A percentile compares a stretch with the other conserved stretches of the same genome.
Evolutionary conservation across 2,113 vertebrate genomes (phyloP).

Genomic region (Loxodonta africana): DNA sequence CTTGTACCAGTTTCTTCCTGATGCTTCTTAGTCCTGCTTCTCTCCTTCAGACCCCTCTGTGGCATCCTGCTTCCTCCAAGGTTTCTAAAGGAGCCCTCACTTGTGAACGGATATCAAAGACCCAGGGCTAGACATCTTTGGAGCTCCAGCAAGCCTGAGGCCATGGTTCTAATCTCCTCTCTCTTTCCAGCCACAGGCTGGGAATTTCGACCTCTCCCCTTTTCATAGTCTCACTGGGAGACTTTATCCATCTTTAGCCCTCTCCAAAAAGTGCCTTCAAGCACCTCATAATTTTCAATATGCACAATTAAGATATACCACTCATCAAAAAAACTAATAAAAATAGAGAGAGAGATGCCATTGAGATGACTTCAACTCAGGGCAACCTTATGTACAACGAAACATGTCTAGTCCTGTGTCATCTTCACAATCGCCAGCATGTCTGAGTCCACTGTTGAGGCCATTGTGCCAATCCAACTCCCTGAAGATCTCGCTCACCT

Average conservation of each 20-base stretch:
- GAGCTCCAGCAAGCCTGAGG: neutral
- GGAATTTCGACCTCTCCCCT: neutral
- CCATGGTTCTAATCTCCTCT: neutral
- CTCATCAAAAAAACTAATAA: neutral
- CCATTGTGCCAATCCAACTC: neutral
- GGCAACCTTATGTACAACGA: neutral
- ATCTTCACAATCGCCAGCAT: neutral
- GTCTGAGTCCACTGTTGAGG: neutral
- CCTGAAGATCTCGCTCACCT: neutral
- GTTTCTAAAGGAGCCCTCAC: neutral
- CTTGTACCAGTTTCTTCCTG: neutral
- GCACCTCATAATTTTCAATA: neutral
- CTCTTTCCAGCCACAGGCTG: neutral
- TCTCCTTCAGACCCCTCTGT: neutral
- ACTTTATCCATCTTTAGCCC: neutral
- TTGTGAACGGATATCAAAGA: neutral
- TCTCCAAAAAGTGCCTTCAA: conserved; percentile 31
- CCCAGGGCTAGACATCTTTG: neutral
- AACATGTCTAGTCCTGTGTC: neutral
- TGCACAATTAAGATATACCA: neutral
- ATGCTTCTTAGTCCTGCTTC: neutral
- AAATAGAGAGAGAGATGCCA: neutral
- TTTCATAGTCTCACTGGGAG: neutral
- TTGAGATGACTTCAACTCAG: neutral
- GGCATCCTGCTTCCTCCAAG: neutral